Conservation (phyloP, 2,888 invertebrate species). For the Cryptus armator region DNA sequence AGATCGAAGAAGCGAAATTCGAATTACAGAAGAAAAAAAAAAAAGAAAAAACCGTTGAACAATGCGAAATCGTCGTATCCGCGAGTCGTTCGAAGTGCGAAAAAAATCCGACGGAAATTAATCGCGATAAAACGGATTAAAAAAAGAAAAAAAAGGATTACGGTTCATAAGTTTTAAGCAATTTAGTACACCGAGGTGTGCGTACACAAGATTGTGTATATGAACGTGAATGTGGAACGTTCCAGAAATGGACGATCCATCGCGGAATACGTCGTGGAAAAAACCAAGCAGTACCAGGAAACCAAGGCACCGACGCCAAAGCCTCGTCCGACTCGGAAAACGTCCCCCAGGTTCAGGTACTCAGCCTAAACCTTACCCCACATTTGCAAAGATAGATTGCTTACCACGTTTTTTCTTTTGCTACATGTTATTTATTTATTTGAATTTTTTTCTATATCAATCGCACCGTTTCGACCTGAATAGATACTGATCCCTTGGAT, state of each 20-base stretch:
- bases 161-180: constrained; percentile 27
- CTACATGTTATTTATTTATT: constrained; percentile 24
- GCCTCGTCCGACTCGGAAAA: constrained; percentile 84
- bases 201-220: constrained; percentile 67
- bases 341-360: constrained; percentile 85
- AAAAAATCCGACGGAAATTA: constrained; percentile 1
- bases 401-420: constrained; percentile 52
- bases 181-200: constrained; percentile 36
- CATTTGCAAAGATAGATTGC: constrained; percentile 67
- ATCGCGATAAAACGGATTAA: constrained; percentile 25
- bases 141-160: constrained; percentile 27
- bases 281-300: constrained; percentile 84
- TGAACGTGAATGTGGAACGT: constrained; percentile 84
- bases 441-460: constrained; percentile 23
- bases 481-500: constrained; percentile 17
- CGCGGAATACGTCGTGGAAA: constrained; percentile 91
- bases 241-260: constrained; percentile 93
- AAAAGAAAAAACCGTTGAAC: constrained; percentile 2
- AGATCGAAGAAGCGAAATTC: constrained; percentile 9
- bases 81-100: not conserved
- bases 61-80: not conserved
- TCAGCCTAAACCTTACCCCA: constrained; percentile 83
- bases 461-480: constrained; percentile 49
- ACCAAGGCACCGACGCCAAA: constrained; percentile 84
- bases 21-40: constrained; percentile 3